phyloP scores from a whole-genome alignment of 2,888 invertebrate genomes.

The Rhagium mordax region DNA sequence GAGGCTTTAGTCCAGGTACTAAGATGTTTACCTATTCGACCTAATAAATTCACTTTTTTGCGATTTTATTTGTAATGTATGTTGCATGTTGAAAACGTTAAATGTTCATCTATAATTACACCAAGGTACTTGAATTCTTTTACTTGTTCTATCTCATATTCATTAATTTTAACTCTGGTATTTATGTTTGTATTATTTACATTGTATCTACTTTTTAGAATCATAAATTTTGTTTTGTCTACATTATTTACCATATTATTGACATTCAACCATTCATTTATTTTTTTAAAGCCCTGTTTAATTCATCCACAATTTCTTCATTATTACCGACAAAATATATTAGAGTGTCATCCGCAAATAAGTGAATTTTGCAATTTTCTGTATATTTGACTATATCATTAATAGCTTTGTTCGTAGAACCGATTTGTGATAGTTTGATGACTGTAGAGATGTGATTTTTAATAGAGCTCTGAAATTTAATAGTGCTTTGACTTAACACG shows the following conservation, averaged over 20 bases:
- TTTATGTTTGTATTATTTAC: background rate
- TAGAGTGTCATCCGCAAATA: background rate
- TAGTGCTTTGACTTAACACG: too few species aligned
- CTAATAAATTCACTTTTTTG: background rate
- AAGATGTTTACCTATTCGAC: background rate
- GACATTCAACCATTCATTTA: too few species aligned
- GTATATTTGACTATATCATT: background rate
- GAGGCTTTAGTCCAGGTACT: background rate
- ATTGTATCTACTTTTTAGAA: background rate
- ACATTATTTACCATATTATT: too few species aligned
- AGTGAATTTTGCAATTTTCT: background rate
- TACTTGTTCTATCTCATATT: background rate
- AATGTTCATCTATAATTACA: background rate
- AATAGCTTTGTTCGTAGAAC: too few species aligned
- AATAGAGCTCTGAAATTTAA: too few species aligned
- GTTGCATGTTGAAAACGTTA: background rate
- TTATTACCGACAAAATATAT: background rate
- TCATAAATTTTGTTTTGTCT: too few species aligned
- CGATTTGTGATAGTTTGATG: too few species aligned
- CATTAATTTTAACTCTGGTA: background rate
- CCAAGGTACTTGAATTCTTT: background rate
- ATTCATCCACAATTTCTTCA: background rate
- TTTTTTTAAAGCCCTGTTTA: background rate
- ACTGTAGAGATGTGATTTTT: too few species aligned
- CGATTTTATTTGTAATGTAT: background rate